Evolutionary conservation across 2,888 invertebrate genomes (phyloP).

Genomic region (Nomada lathburiana): DNA sequence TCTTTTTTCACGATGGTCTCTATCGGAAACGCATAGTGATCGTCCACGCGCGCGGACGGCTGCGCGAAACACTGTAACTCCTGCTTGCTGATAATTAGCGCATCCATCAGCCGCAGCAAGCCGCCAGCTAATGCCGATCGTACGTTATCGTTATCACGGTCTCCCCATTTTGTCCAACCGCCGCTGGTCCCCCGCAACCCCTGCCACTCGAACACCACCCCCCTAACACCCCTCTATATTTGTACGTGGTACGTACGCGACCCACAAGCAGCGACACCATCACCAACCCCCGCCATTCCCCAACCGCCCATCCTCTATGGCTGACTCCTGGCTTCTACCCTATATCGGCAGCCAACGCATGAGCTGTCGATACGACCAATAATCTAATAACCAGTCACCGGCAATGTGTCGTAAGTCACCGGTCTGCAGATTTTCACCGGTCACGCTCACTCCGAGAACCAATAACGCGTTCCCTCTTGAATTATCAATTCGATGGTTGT

Average conservation of each 20-base stretch:
- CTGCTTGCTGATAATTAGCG: conserved; percentile 85
- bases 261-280: conserved; percentile 62
- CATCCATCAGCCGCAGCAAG: conserved; percentile 84
- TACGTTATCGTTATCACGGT: conserved; percentile 84
- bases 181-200: conserved; percentile 52
- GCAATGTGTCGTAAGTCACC: conserved; percentile 82
- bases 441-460: conserved; percentile 65
- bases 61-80: conserved; percentile 83
- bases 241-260: conserved; percentile 74
- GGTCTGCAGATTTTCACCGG: conserved; percentile 79
- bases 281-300: conserved; percentile 43
- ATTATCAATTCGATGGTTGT: conserved; percentile 68
- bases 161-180: conserved; percentile 82
- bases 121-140: conserved; percentile 85
- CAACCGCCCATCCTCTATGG: conserved; percentile 28
- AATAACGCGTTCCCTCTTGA: conserved; percentile 64
- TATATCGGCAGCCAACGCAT: conserved; percentile 75
- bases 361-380: conserved; percentile 83
- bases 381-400: conserved; percentile 84
- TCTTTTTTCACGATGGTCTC: conserved; percentile 62
- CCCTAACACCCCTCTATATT: conserved; percentile 66
- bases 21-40: conserved; percentile 77
- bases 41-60: conserved; percentile 67
- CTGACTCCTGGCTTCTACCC: conserved; percentile 48
- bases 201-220: conserved; percentile 31